Evolutionary conservation across 92 coral and sea anemone genomes (phyloP).

Genomic region (Porites divaricata): DNA sequence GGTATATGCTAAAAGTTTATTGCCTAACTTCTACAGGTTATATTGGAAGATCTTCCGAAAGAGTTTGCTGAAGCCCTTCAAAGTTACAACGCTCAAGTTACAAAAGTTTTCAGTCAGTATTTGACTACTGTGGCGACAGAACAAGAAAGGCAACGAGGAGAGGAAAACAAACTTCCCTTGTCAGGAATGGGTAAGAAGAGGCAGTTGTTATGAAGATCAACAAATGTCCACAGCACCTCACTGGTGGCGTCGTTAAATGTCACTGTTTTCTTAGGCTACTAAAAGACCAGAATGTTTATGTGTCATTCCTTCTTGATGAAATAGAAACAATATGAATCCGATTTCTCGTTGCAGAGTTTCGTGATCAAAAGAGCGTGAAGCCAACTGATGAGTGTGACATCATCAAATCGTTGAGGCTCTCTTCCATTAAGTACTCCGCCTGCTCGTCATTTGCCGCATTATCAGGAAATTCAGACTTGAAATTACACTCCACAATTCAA

Average conservation of each 20-base stretch:
- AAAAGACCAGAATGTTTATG: background rate
- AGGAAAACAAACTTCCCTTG: conserved; percentile 65
- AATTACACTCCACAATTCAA: conserved; percentile 33
- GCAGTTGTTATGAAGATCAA: too few species aligned
- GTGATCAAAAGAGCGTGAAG: conserved; percentile 15
- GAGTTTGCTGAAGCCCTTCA: conserved; percentile 54
- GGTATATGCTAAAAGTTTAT: background rate
- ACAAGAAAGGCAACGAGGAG: conserved; percentile 49
- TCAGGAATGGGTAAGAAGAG: conserved; percentile 53
- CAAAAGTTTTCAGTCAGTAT: conserved; percentile 68
- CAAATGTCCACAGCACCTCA: too few species aligned
- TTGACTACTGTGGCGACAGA: conserved; percentile 65
- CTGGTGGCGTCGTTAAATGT: too few species aligned
- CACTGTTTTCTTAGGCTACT: too few species aligned
- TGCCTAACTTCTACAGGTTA: conserved; percentile 38
- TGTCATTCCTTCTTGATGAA: background rate
- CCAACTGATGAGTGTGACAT: conserved; percentile 8
- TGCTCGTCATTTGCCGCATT: conserved; percentile 81
- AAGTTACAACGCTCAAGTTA: conserved; percentile 64
- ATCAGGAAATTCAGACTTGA: conserved; percentile 76
- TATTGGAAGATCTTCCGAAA: conserved; percentile 63
- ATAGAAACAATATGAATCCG: background rate
- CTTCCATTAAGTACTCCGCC: conserved; percentile 54
- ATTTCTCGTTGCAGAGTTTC: conserved; percentile 42
- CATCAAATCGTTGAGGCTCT: conserved; percentile 34